Evolutionary conservation across 1,140 invertebrate genomes (phyloP).

Genomic region (Eciton burchellii): DNA sequence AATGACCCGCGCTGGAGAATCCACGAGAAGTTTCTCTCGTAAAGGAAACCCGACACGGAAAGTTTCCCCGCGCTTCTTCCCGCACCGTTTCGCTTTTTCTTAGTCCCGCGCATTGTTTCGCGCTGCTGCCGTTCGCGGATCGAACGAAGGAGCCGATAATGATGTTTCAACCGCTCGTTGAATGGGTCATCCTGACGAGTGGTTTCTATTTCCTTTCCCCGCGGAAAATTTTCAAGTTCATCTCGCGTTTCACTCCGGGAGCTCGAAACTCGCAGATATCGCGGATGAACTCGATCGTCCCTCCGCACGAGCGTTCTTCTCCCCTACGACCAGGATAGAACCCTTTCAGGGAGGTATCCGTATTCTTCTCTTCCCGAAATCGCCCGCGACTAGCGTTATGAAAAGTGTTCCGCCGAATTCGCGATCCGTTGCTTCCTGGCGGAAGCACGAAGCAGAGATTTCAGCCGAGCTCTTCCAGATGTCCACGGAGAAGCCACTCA

Average conservation of each 20-base stretch:
- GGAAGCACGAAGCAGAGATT: background rate
- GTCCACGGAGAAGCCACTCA: too few relatives aligned
- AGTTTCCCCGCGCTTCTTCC: slow-evolving; percentile 42
- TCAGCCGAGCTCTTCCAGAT: background rate
- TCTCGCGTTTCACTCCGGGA: slow-evolving; percentile 24
- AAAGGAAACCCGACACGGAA: slow-evolving; percentile 44
- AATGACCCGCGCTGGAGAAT: slow-evolving; percentile 69
- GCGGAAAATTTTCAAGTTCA: slow-evolving; percentile 35
- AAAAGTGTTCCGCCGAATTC: slow-evolving; percentile 4
- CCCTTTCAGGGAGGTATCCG: slow-evolving; percentile 8
- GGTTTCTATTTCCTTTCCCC: slow-evolving; percentile 58
- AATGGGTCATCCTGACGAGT: slow-evolving; percentile 66
- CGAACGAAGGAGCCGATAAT: slow-evolving; percentile 58
- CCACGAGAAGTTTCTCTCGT: slow-evolving; percentile 65
- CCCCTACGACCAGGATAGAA: slow-evolving; percentile 24
- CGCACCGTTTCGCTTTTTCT: slow-evolving; percentile 19
- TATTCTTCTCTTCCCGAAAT: background rate
- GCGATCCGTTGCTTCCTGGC: background rate
- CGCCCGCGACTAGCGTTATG: slow-evolving; percentile 23
- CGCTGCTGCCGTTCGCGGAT: background rate
- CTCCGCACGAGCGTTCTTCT: slow-evolving; percentile 34
- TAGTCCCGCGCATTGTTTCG: too few relatives aligned
- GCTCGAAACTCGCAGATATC: slow-evolving; percentile 53
- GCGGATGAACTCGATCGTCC: slow-evolving; percentile 32
- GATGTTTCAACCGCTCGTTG: slow-evolving; percentile 68